phyloP scores from a whole-genome alignment of 2,888 invertebrate genomes.

The Sepiola atlantica region DNA sequence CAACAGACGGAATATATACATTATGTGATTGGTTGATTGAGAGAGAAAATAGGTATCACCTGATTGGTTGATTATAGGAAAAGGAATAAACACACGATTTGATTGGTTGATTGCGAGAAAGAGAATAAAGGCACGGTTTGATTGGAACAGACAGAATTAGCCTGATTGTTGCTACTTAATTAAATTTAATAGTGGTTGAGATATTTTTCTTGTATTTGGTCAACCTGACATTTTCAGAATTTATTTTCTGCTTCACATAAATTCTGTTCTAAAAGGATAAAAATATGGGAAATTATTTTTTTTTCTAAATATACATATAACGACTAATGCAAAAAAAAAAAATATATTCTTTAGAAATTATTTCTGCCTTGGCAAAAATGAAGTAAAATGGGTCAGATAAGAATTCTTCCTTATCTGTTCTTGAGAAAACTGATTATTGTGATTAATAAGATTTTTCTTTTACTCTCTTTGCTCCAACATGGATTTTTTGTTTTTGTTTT shows the following conservation, averaged over 20 bases:
- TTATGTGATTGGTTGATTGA: background rate
- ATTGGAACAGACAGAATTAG: background rate
- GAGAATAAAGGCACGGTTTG: too few relatives aligned
- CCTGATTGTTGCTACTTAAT: slow-evolving; percentile 32
- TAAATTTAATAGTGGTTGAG: background rate
- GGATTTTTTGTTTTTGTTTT: background rate
- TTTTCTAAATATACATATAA: background rate
- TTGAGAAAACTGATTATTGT: too few relatives aligned
- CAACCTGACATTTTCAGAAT: background rate
- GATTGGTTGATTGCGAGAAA: background rate
- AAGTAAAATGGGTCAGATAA: background rate
- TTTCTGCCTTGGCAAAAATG: background rate
- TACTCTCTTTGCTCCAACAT: too few relatives aligned
- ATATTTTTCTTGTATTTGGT: background rate
- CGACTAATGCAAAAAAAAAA: too few relatives aligned
- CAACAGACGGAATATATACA: background rate
- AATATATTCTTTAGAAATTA: background rate
- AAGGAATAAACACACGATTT: background rate
- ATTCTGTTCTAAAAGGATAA: background rate
- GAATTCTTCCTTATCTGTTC: background rate
- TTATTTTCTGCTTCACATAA: background rate
- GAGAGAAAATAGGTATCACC: too few relatives aligned
- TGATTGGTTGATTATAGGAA: background rate
- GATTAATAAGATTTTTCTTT: too few relatives aligned
- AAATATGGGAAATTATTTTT: background rate